Evolutionary conservation across 2,888 invertebrate genomes (phyloP).

Genomic region (Lithophane socia): DNA sequence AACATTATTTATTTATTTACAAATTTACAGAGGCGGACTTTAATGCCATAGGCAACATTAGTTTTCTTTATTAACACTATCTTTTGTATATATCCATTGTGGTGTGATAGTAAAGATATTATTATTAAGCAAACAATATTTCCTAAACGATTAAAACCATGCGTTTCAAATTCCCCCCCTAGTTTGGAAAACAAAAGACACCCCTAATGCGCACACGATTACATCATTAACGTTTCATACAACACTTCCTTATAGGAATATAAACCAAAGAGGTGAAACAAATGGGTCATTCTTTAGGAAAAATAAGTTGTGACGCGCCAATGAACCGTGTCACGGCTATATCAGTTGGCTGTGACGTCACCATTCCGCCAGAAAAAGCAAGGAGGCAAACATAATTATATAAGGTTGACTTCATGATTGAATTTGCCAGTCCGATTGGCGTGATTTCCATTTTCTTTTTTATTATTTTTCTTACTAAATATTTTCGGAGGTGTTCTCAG

Average conservation of each 20-base stretch:
- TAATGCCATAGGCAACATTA: too few relatives aligned
- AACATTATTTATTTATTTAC: not conserved
- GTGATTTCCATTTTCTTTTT: constrained; percentile 63
- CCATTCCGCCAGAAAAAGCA: constrained; percentile 65
- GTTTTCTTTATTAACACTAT: not conserved
- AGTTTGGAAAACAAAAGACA: not conserved
- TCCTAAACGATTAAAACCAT: not conserved
- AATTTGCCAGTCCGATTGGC: constrained; percentile 70
- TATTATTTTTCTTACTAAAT: constrained; percentile 30
- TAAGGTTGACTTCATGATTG: constrained; percentile 71
- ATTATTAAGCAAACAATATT: not conserved
- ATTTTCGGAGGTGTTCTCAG: constrained; percentile 1
- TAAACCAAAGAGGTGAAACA: constrained; percentile 61
- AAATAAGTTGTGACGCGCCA: constrained; percentile 69
- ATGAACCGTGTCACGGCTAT: constrained; percentile 58
- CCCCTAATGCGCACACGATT: not conserved
- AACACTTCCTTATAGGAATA: constrained; percentile 34
- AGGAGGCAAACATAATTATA: constrained; percentile 73
- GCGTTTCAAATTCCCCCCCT: not conserved
- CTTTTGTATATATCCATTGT: not conserved
- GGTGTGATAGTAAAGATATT: not conserved
- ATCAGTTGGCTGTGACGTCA: constrained; percentile 66
- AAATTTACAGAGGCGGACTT: too few relatives aligned
- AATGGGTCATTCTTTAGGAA: constrained; percentile 65
- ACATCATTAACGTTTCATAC: constrained; percentile 25